Percentiles rank a stretch among this genome's conserved stretches.
Conservation (phyloP, 1,140 invertebrate genomes). For the Pollicipes pollicipes region DNA sequence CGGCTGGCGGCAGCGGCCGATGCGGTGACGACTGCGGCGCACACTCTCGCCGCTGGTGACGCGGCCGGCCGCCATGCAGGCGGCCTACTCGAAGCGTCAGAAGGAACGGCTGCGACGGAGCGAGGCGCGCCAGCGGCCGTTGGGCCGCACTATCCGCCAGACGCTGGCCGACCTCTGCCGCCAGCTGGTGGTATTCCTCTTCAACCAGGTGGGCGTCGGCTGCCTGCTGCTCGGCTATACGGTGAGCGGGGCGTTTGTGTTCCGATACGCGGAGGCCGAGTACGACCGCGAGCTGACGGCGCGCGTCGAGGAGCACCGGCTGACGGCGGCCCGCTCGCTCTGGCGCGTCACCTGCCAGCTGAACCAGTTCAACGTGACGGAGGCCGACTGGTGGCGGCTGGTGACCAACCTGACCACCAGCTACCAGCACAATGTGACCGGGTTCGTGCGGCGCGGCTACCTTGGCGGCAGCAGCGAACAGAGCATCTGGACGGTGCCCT, state of each 20-base stretch:
- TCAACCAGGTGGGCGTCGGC: conserved; percentile 85
- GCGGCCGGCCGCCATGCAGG: not conserved
- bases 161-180: conserved; percentile 57
- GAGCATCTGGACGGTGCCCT: not conserved
- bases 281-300: not conserved
- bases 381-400: not conserved
- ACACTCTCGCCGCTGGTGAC: too few relatives aligned
- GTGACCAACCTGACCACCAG: not conserved
- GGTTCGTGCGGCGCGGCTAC: not conserved
- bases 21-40: not conserved
- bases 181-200: conserved; percentile 73
- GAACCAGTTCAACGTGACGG: not conserved
- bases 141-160: conserved; percentile 26
- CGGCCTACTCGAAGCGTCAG: not conserved
- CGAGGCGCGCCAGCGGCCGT: not conserved
- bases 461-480: not conserved
- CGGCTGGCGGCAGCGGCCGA: not conserved
- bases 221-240: conserved; percentile 79
- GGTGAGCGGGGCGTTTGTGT: conserved; percentile 56
- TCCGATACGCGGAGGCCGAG: conserved; percentile 21
- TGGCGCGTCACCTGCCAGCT: not conserved
- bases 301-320: not conserved
- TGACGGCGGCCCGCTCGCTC: not conserved
- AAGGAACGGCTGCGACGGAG: not conserved
- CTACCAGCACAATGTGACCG: not conserved